Conservation (phyloP, 2,113 vertebrate species). For the Aptenodytes forsteri region DNA sequence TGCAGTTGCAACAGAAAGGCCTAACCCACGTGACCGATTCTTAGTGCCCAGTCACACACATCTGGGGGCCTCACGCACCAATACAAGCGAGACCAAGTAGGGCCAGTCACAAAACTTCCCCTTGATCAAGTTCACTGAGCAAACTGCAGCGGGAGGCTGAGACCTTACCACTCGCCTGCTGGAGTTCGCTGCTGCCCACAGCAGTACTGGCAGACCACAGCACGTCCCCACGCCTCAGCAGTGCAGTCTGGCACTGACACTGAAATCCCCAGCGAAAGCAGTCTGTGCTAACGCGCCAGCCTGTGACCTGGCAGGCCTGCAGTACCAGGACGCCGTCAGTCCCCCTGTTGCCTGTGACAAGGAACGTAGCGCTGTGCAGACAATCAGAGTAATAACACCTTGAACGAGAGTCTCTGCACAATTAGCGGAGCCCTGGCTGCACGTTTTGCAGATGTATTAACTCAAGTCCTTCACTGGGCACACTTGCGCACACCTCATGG, state of each 20-base stretch:
- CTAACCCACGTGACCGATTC: background rate
- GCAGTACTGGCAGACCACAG: background rate
- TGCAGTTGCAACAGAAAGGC: background rate
- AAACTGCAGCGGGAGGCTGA: rapidly evolving
- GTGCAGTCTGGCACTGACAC: rapidly evolving
- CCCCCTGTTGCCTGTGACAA: background rate
- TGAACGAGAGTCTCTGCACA: background rate
- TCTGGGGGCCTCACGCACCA: too few relatives aligned
- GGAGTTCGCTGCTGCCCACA: background rate
- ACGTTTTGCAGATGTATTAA: background rate
- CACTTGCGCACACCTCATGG: too few relatives aligned
- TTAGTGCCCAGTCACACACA: background rate
- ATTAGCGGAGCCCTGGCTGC: rapidly evolving
- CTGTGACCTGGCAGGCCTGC: background rate
- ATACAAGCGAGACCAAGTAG: rapidly evolving
- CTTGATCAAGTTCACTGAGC: too few relatives aligned
- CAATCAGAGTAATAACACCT: rapidly evolving
- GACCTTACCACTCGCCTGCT: rapidly evolving
- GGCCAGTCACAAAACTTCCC: background rate
- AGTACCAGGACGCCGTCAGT: background rate
- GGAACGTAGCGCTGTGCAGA: background rate
- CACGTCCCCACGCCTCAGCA: background rate
- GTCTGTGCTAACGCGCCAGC: too few relatives aligned
- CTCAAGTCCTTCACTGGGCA: background rate
- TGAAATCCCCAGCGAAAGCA: background rate